Evolutionary conservation across 1,140 invertebrate genomes (phyloP), one percentile per base, ranked within the genome.

Genomic region (Neuroterus valhalla): DNA sequence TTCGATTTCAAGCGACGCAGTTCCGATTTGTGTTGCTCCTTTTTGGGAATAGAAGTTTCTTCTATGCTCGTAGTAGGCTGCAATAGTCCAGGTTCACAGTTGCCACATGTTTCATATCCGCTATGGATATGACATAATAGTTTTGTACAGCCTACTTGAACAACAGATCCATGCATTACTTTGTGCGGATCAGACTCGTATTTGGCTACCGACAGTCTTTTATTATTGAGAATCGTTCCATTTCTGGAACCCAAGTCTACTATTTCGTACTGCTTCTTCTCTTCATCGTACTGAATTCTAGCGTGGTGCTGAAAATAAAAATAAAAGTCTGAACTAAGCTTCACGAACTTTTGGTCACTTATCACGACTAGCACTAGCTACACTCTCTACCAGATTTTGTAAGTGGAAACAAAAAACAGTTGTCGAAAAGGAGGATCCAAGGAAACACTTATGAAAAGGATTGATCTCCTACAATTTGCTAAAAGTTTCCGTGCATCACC

Each of bases 61-160:
- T 75, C 46, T 5, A 48, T 11, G 14, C 70, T 74, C 21, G 43
- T 66, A n/a, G 44, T 83, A 52, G 82, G 84, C 79, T 90, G 87
- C 45, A 96, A 82, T 31, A 96, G 91, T 10, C 96, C 96, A 0
- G 97, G 96, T 86, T 98, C 97, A 90, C 97, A 98, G 74, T 95
- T 91, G 0, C 95, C 94, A 85, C 97, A 98, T 0, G 97, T 98
- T 77, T 96, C 94, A 75, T 92, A 91, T 0, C 96, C 96, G 31
- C 92, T 91, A 86, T 98, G 97, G 70, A 98, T 94, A 86, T 98
- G 97, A 82, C 96, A 95, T 2, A 97, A 84, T 0, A 98, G 83
- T 77, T 93, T 94, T 0, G 95, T 96, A 48, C 91, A 91, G 0
- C 95, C 95, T 8, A 96, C 84, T 84, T 94, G 91, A 48, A 96